phyloP scores from a whole-genome alignment of 2,113 vertebrate species.

The Corvus moneduloides region DNA sequence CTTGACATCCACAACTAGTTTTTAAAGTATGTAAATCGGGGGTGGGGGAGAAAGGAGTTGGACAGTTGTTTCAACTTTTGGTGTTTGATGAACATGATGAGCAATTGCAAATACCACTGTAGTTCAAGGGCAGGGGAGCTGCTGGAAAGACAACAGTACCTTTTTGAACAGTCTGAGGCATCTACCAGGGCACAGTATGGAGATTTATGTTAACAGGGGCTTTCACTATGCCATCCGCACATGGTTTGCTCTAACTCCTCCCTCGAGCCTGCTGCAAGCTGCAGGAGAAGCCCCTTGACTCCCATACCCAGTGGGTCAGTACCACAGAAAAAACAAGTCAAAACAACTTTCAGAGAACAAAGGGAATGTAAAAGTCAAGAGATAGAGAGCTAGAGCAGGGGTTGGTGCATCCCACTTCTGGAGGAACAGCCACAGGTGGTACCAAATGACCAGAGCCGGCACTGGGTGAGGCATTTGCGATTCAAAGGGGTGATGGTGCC shows the following conservation, averaged over 20 bases:
- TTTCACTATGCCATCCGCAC: background rate
- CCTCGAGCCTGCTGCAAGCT: background rate
- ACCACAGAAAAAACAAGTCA: background rate
- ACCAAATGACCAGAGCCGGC: background rate
- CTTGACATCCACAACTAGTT: background rate
- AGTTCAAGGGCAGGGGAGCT: background rate
- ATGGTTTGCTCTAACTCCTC: background rate
- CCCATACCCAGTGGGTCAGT: background rate
- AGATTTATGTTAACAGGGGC: background rate
- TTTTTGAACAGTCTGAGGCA: background rate
- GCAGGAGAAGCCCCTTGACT: background rate
- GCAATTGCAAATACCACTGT: background rate
- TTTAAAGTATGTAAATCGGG: background rate
- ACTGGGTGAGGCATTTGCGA: background rate
- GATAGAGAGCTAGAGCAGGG: background rate
- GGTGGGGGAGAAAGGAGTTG: background rate
- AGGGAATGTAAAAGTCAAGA: background rate
- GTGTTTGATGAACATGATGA: background rate
- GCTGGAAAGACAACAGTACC: background rate
- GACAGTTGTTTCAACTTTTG: background rate
- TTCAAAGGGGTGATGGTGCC: background rate
- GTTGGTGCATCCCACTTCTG: background rate
- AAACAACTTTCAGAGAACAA: background rate
- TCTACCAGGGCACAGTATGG: background rate
- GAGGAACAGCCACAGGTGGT: background rate